Base-by-base conservation (phyloP, 2,113 vertebrate genomes). In the Rissa tridactyla region DNA sequence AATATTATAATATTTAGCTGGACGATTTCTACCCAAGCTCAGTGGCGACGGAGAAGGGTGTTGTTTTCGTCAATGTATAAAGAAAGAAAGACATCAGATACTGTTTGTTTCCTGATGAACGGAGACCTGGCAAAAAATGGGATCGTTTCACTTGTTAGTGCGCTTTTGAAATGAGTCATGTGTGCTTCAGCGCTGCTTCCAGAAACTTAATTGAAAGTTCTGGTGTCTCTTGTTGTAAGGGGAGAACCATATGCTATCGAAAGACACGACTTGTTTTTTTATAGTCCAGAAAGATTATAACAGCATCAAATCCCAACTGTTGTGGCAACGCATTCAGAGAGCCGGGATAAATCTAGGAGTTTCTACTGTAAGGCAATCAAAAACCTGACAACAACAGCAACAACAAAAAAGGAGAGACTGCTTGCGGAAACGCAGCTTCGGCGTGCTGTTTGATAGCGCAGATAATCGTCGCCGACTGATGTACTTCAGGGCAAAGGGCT, bases 201-300 rank as follows among this genome's bases (percentile, higher is more conserved):
- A 94, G 89, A 96, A 97, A 96, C 93, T 97, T 96, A 97, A 97
- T 92, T 96, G 96, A 95, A 97, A 96, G 97, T 96, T 96, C 95
- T 97, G 90, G 84, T 96, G 75, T 92, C 89, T 97, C 94, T 90
- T 96, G 82, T 95, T 93, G 83, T 91, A 97, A 47, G 23, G 65
- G 64, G 91, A 83, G 73, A 96, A 87, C 96, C 97, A 97, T 97
- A 96, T 97, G 97, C 85, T 93, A 38, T 79, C 22, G 29, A 94
- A 94, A 96, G 93, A 88, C 94, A 89, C 65, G 60, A 42, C 70
- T 94, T 97, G 86, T 90, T 97, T 95, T 97, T 97, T 97, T 92
- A 87, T 96, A 92, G 93, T 89, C 92, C 92, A 61, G 82, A 76
- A 95, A 55, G 22, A 93, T 88, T 94, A 44, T 61, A 95, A 73